A percentile compares a stretch with the other conserved stretches of the same genome.
Evolutionary conservation across 2,113 vertebrate genomes (phyloP).

Genomic region (Rhinogobius similis): DNA sequence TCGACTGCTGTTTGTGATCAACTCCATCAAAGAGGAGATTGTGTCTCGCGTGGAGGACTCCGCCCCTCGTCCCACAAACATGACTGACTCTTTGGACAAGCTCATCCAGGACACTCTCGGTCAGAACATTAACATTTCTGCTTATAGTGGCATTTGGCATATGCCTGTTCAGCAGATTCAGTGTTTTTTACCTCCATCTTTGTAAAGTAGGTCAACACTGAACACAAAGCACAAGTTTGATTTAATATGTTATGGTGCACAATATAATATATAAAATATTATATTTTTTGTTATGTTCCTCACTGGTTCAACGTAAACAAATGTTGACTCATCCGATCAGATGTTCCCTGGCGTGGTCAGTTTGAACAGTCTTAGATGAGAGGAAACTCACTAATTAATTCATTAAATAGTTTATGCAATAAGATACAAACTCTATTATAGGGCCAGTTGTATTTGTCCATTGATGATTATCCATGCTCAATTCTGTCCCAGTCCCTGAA

Average conservation of each 20-base stretch:
- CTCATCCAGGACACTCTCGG: constrained; percentile 95
- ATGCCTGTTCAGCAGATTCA: neutral
- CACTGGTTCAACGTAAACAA: no score
- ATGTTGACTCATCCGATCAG: no score
- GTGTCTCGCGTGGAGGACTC: constrained; percentile 91
- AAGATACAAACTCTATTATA: no score
- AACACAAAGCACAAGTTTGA: neutral
- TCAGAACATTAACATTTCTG: constrained; percentile 68
- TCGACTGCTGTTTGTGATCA: constrained; percentile 96
- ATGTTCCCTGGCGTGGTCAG: no score
- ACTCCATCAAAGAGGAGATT: constrained; percentile 98
- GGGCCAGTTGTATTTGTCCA: neutral
- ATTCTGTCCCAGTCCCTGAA: no score
- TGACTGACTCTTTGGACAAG: constrained; percentile 90
- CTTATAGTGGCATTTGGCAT: neutral
- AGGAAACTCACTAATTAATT: no score
- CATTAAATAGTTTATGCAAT: no score
- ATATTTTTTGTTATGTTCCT: neutral
- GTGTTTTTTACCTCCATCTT: neutral
- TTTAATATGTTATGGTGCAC: neutral
- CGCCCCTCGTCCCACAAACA: constrained; percentile 84
- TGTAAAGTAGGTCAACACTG: neutral
- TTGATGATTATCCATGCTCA: no score
- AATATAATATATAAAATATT: neutral
- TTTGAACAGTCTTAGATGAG: no score